These are phyloP conservation scores for Cavia porcellus DNA, from an alignment of 2,113 vertebrate species.

Conservation along the genomic window DNA sequence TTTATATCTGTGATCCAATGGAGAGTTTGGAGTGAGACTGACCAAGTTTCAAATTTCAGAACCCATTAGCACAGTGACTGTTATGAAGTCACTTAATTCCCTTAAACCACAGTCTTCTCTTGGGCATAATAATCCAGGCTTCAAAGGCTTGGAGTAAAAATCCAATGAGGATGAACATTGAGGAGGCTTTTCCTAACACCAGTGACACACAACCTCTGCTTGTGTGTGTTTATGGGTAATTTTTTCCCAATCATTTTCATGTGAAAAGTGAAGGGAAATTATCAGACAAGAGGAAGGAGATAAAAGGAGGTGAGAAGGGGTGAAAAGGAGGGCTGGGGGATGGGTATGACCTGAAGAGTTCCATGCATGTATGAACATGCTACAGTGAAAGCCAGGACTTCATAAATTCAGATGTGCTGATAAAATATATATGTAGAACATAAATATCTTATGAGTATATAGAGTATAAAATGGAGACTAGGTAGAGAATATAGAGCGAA, in stretches of 20 bases:
- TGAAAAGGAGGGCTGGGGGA: not conserved
- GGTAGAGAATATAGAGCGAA: not conserved
- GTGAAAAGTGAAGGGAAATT: not conserved
- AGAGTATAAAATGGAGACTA: not conserved
- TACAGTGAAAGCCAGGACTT: not conserved
- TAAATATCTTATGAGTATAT: not conserved
- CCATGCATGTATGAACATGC: not conserved
- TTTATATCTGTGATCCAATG: not conserved
- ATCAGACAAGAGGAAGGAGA: not conserved
- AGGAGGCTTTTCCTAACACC: not conserved
- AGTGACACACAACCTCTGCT: not conserved
- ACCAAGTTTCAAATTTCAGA: slow-evolving; percentile 39
- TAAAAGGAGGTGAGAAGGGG: not conserved
- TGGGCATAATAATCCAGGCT: not conserved
- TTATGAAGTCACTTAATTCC: slow-evolving; percentile 44
- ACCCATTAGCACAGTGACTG: not conserved
- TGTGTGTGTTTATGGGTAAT: not conserved
- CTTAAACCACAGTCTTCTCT: slow-evolving; percentile 46
- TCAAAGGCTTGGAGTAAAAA: not conserved
- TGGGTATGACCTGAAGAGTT: not conserved
- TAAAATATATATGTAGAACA: not conserved
- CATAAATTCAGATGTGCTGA: not conserved
- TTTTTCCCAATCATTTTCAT: not conserved
- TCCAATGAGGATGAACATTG: not conserved
- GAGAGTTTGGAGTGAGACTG: not conserved